Conservation (phyloP, 2,113 vertebrate species). For the Callaeas wilsoni region DNA sequence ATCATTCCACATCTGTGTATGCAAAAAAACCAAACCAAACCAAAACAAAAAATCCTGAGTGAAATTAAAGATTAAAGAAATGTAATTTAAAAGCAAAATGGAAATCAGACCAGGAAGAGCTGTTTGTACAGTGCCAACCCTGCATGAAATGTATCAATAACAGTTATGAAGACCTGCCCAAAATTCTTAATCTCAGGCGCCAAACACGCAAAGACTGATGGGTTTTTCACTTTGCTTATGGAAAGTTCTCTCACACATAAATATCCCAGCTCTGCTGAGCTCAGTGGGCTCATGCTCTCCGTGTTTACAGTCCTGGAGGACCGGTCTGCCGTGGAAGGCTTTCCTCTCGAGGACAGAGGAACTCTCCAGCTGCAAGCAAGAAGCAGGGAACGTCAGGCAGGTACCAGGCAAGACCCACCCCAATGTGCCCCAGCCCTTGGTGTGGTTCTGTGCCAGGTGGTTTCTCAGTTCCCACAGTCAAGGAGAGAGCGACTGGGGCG, state of each 20-base stretch:
- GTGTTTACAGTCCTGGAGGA: background rate
- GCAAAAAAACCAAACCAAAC: background rate
- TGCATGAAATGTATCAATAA: background rate
- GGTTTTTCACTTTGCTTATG: background rate
- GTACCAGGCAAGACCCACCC: background rate
- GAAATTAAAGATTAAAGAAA: conserved; percentile 3
- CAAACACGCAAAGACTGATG: background rate
- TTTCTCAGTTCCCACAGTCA: background rate
- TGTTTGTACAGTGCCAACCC: background rate
- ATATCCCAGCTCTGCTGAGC: background rate
- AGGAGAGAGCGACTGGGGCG: background rate
- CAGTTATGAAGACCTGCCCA: background rate
- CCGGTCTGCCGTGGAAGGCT: rapidly evolving
- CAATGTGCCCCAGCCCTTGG: background rate
- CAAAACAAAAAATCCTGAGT: background rate
- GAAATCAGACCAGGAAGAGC: background rate
- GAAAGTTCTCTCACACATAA: background rate
- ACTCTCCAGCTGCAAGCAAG: background rate
- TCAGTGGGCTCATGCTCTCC: background rate
- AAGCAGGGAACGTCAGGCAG: background rate
- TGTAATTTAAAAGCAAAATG: background rate
- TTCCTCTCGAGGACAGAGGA: background rate
- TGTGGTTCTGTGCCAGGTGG: background rate
- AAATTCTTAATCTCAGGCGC: background rate
- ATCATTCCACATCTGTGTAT: background rate